Percentiles rank a stretch among this genome's conserved stretches.
Evolutionary conservation across 2,888 invertebrate species (phyloP).

Genomic region (Troides oblongomaculatus): DNA sequence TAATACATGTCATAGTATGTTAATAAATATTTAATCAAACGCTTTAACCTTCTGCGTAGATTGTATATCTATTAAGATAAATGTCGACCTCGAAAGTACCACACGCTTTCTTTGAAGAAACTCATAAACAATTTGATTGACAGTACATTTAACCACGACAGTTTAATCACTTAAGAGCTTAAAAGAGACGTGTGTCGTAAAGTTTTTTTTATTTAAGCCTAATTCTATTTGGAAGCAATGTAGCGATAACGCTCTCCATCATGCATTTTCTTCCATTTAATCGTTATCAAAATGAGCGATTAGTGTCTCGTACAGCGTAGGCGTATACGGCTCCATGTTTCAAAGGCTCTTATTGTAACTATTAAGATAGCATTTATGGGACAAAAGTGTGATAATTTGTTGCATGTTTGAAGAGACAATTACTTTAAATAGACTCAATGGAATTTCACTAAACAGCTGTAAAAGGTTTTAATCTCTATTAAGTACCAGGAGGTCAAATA

Average conservation of each 20-base stretch:
- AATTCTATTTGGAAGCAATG: slow-evolving; percentile 69
- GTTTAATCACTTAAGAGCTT: slow-evolving; percentile 30
- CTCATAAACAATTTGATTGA: slow-evolving; percentile 28
- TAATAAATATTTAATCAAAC: background rate
- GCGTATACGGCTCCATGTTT: slow-evolving; percentile 54
- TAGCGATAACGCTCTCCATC: slow-evolving; percentile 60
- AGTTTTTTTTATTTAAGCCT: slow-evolving; percentile 50
- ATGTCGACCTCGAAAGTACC: background rate
- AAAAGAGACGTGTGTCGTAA: slow-evolving; percentile 37
- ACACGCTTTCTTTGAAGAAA: slow-evolving; percentile 12
- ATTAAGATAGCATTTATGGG: slow-evolving; percentile 28
- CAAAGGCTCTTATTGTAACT: slow-evolving; percentile 33
- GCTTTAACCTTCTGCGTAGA: background rate
- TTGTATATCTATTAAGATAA: slow-evolving; percentile 7
- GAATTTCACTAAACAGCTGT: slow-evolving; percentile 8
- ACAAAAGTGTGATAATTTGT: slow-evolving; percentile 27
- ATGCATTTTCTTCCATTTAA: slow-evolving; percentile 68
- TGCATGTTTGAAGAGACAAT: slow-evolving; percentile 11
- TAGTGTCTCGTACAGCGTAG: slow-evolving; percentile 63
- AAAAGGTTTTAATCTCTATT: too few relatives aligned
- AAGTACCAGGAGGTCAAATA: too few relatives aligned
- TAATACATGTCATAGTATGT: background rate
- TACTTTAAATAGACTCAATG: slow-evolving; percentile 13
- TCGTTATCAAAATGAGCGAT: slow-evolving; percentile 73
- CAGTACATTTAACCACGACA: slow-evolving; percentile 30